phyloP scores from a whole-genome alignment of 2,113 vertebrate genomes.

The Corapipo altera region DNA sequence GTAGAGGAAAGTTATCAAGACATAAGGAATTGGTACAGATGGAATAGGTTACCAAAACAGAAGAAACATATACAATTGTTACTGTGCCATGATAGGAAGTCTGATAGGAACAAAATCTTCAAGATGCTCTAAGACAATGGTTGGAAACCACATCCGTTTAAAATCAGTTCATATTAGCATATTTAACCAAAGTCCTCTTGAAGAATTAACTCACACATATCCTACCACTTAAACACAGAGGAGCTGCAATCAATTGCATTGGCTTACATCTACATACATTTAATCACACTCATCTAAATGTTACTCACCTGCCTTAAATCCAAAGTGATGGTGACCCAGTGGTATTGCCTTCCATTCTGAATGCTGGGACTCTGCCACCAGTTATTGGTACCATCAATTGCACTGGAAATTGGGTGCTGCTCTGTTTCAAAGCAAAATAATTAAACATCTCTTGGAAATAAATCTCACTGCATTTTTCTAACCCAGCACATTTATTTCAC shows the following conservation, averaged over 20 bases:
- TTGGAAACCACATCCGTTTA: not conserved
- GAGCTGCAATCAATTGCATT: not conserved
- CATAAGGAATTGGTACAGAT: not conserved
- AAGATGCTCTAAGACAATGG: not conserved
- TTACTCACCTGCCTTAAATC: slow-evolving; percentile 90
- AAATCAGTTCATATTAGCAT: not conserved
- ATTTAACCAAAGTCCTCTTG: not conserved
- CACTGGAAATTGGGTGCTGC: slow-evolving; percentile 88
- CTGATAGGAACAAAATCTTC: not conserved
- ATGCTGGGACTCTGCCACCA: slow-evolving; percentile 99
- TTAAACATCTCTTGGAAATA: not conserved
- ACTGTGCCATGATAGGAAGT: not conserved
- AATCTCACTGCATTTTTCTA: not conserved
- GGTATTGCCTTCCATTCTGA: slow-evolving; percentile 91
- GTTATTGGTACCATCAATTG: slow-evolving; percentile 93
- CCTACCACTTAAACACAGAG: not conserved
- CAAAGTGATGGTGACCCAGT: slow-evolving; percentile 94
- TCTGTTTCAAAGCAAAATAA: slow-evolving; percentile 73
- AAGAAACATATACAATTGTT: not conserved
- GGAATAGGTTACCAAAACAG: not conserved
- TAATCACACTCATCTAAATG: not conserved
- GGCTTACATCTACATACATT: not conserved
- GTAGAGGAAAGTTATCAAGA: not conserved
- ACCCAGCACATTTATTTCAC: not conserved
- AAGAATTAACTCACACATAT: not conserved